phyloP scores from a whole-genome alignment of 2,113 vertebrate species.

The Polypterus senegalus region DNA sequence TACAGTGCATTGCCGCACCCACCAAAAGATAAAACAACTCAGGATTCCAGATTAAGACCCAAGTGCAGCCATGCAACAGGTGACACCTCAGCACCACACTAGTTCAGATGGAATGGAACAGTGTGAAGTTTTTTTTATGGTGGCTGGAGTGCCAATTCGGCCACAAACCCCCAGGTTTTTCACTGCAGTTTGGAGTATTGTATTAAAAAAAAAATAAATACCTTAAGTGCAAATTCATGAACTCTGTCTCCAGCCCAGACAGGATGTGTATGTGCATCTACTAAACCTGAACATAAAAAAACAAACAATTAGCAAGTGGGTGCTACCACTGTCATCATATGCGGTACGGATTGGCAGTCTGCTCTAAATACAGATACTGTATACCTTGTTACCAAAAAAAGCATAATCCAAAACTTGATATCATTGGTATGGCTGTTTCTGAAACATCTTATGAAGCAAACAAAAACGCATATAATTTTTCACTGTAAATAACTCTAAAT shows the following conservation, averaged over 20 bases:
- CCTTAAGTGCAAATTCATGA: constrained; percentile 97
- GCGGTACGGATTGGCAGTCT: neutral
- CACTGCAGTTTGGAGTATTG: too few species aligned
- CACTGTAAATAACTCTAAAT: neutral
- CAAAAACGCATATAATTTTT: neutral
- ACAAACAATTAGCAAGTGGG: neutral
- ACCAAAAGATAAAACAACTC: too few species aligned
- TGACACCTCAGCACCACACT: too few species aligned
- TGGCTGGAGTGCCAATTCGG: too few species aligned
- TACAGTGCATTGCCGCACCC: too few species aligned
- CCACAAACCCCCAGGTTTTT: too few species aligned
- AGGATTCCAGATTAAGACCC: too few species aligned
- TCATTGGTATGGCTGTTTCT: neutral
- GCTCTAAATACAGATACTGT: neutral
- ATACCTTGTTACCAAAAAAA: neutral
- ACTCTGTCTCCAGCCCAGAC: constrained; percentile 94
- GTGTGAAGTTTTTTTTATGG: too few species aligned
- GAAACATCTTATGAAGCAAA: neutral
- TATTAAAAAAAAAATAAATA: constrained; percentile 31
- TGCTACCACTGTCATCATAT: neutral
- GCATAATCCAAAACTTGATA: too few species aligned
- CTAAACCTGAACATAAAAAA: constrained; percentile 62
- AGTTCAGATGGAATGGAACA: too few species aligned
- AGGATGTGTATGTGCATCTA: constrained; percentile 90
- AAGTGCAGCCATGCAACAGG: too few species aligned